Base-by-base conservation (phyloP, 2,888 invertebrate species). In the Dryomyza anilis region DNA sequence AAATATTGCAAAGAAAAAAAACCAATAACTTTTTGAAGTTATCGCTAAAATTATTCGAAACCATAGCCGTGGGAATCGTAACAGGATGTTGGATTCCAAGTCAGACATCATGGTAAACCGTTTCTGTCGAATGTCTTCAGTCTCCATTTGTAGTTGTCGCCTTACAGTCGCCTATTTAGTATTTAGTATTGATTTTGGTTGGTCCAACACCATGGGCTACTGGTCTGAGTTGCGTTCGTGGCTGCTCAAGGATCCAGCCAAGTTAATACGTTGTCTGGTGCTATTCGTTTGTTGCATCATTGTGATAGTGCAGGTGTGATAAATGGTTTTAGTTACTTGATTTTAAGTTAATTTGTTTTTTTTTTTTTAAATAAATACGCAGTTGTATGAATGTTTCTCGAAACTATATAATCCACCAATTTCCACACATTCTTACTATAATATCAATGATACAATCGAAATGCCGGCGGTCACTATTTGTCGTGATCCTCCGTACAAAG, bases 391-490 rank as follows among this genome's bases (percentile, higher is more conserved):
- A 68, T 90, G 89, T 73, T 81, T 89, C 5, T 71, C 78, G 23
- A 91, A 91, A 76, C 75, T 91, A 61, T 77, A 86, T 7, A 76
- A 86, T 68, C 88, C 88, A 0, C 90, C 91, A 0, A 86, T 89
- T 30, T 87, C 89, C 0, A 91, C 91, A 1, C 87, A 89, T 78
- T 88, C 90, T 0, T 87, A 87, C 73, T 89, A 89, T 67, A 86
- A 86, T 70, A 85, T 89, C 63, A 91, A 91, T 76, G 86, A 88
- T 30, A 87, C 88, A 0, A 84, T 91, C 60, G 80, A 85, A 69
- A 90, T 90, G 81, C 91, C 91, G 0, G 89, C 89, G 52, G 75
- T 91, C 1, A 91, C 91, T 0, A 84, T 91, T 69, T 91, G 91
- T 71, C 83, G 88, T 23, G 87, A 88, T 63, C 90, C 90, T 0